A percentile compares a stretch with the other conserved stretches of the same genome.
Conservation (phyloP, 2,888 invertebrate genomes). For the Leucophora obtusa region DNA sequence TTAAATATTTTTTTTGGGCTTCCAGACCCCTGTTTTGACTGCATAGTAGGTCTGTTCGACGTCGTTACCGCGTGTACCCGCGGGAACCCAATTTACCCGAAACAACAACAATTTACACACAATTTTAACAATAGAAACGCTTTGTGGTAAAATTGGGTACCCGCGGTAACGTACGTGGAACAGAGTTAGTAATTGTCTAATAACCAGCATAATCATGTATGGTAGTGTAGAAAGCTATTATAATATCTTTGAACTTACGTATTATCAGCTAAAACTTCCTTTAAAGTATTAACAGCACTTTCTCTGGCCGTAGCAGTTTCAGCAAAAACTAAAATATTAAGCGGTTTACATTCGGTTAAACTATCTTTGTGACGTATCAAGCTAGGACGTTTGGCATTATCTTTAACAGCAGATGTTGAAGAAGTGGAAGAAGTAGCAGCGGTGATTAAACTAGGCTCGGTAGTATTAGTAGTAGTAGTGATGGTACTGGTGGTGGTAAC, state of each 20-base stretch:
- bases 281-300: conserved; percentile 85
- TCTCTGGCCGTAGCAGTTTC: conserved; percentile 87
- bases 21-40: too few relatives aligned
- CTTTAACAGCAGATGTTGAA: conserved; percentile 45
- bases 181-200: too few relatives aligned
- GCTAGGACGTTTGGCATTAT: conserved; percentile 70
- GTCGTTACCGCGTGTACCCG: too few relatives aligned
- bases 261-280: conserved; percentile 84
- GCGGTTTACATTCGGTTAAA: conserved; percentile 82
- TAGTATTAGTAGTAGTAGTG: conserved; percentile 12
- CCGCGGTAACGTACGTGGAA: too few relatives aligned
- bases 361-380: conserved; percentile 75
- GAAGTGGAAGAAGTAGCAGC: conserved; percentile 11
- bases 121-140: too few relatives aligned
- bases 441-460: conserved; percentile 12
- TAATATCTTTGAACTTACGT: conserved; percentile 80
- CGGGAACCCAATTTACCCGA: too few relatives aligned
- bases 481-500: background rate
- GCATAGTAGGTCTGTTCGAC: too few relatives aligned
- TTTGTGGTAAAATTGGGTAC: too few relatives aligned
- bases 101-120: too few relatives aligned
- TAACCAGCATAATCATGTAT: too few relatives aligned
- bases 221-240: too few relatives aligned
- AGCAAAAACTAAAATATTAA: conserved; percentile 89
- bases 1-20: too few relatives aligned